Base-by-base conservation (phyloP, 2,888 invertebrate species). In the Sinhomidia bicolor region DNA sequence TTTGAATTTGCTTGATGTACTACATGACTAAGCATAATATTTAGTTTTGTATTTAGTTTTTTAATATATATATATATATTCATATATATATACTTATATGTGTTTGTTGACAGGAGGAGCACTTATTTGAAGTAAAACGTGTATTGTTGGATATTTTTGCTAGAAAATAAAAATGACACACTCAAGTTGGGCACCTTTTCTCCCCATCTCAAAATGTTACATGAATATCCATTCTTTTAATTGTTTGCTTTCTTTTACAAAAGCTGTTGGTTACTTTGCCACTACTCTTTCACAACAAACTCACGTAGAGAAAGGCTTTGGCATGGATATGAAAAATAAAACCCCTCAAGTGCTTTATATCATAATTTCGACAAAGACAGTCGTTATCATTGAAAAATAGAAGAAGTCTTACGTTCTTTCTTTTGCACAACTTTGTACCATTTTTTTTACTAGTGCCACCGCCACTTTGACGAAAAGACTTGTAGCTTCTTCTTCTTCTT, bases 271-370 rank as follows among this genome's bases (percentile, higher is more conserved):
- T 36, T 7, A 36, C 10, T 51, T n/a, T n/a, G n/a, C n/a, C n/a
- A n/a, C n/a, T n/a, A n/a, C n/a, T n/a, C n/a, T n/a, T n/a, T 36
- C 36, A 36, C 7, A 36, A 7, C 36, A 3, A 36, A 36, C 36
- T 7, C 36, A 36, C 36, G 68, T 71, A 41, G 26, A 36, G 14
- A 71, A 71, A 41, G 41, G 20, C 20, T 10, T 20, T 71, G 10
- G 12, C 68, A 41, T 71, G 20, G 74, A 74, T 44, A 74, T 74
- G n/a, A 26, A 76, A 76, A 2, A 74, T 74, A 26, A 26, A 76
- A 76, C 6, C 29, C 76, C 29, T 76, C 47, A 29, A 51, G 51
- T 76, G 71, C 14, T 74, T 74, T 23, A 26, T 5, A 74, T 20
- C 26, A 47, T 74, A 26, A 74, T 44, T 74, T 74, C 44, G 44